These are phyloP conservation scores for Ursus arctos DNA, from an alignment of 2,113 vertebrate species.

Conservation along the genomic window DNA sequence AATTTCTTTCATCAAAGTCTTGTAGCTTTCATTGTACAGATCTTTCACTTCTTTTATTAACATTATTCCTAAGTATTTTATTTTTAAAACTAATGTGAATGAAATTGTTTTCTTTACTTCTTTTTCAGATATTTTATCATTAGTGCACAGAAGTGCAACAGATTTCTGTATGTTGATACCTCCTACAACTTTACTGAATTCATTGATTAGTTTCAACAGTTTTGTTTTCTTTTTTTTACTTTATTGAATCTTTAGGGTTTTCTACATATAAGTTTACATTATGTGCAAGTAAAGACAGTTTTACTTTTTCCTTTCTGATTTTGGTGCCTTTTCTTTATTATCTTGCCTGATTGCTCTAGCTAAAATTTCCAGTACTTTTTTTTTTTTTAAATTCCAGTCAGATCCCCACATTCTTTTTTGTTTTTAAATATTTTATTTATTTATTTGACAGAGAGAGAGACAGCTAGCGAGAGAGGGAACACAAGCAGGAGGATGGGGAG, in stretches of 20 bases:
- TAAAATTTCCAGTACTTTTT: neutral
- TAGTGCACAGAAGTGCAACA: neutral
- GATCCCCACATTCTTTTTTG: too few species aligned
- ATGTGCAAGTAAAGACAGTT: neutral
- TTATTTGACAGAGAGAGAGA: too few species aligned
- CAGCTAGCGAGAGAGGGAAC: too few species aligned
- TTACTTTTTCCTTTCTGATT: neutral
- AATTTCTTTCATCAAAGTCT: neutral
- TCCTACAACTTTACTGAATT: neutral
- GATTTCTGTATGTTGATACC: neutral
- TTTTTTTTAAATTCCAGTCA: too few species aligned
- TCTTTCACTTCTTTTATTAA: neutral
- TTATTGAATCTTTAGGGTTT: neutral
- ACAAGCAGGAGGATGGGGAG: too few species aligned
- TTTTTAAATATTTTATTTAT: too few species aligned
- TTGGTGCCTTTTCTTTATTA: neutral
- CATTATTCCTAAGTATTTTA: neutral
- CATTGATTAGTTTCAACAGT: neutral
- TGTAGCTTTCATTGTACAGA: neutral
- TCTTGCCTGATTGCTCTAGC: neutral
- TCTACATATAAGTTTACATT: neutral
- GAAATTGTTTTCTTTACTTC: neutral
- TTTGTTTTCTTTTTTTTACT: neutral
- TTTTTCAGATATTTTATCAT: neutral
- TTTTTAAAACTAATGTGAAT: neutral